phyloP scores from a whole-genome alignment of 2,113 vertebrate species.

The Hyperopisus bebe region DNA sequence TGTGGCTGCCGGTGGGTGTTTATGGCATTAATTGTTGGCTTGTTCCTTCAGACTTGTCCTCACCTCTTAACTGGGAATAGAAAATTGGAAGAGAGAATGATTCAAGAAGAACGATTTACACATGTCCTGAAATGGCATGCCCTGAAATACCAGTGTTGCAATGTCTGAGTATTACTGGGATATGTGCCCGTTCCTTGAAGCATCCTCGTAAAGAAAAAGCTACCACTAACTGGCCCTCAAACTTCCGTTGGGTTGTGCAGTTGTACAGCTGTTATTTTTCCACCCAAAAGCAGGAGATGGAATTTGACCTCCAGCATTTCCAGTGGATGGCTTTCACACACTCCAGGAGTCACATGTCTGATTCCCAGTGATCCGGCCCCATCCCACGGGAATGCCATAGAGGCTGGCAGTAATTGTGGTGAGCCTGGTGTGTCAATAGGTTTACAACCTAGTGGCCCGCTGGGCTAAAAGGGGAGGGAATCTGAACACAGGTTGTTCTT shows the following conservation, averaged over 20 bases:
- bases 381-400: not conserved
- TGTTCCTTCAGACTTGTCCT: not conserved
- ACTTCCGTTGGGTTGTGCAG: not conserved
- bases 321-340: not conserved
- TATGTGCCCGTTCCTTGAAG: not conserved
- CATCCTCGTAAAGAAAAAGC: not conserved
- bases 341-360: not conserved
- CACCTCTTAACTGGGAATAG: not conserved
- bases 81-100: not conserved
- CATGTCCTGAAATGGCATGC: not conserved
- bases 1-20: not conserved
- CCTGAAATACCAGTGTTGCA: not conserved
- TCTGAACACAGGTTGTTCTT: conserved; percentile 27
- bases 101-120: not conserved
- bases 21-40: not conserved
- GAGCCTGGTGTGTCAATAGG: not conserved
- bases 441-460: not conserved
- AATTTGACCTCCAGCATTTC: conserved; percentile 10
- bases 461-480: conserved; percentile 37
- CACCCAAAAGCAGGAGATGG: not conserved
- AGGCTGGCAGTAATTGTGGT: not conserved
- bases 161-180: not conserved
- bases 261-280: not conserved
- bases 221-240: not conserved
- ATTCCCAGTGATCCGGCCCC: not conserved